Base-by-base conservation (phyloP, 2,888 invertebrate species). In the Chesias legatella region DNA sequence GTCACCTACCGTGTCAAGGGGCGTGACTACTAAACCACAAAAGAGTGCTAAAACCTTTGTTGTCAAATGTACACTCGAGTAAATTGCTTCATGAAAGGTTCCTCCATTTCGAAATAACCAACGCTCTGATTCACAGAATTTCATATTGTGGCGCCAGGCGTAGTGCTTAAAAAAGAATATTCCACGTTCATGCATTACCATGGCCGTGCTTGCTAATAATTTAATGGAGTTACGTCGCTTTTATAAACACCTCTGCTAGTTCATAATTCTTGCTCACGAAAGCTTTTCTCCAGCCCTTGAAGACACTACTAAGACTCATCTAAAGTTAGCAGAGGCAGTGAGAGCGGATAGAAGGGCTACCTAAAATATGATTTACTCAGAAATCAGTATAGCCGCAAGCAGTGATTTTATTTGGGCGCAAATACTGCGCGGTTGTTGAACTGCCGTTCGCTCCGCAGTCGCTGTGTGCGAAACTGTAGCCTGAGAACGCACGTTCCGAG, bases 211-310 rank as follows among this genome's bases (percentile, higher is more conserved):
- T 33, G 43, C 48, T 62, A 61, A 63, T 63, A 58, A 52, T 52
- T 51, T 53, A 63, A 68, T 62, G 59, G 58, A 58, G 40, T 51
- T 17, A 17, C 43, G 45, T 44, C 41, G 56, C 45, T 47, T 51
- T 33, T 49, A n/a, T 34, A 47, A 51, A 51, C 33, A 58, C 51
- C 53, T 53, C 48, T 53, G 56, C 57, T 53, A 52, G 48, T 47
- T 47, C 49, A 58, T 59, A 17, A 26, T 35, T 17, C 21, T 25
- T 13, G 8, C 25, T 17, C 13, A 10, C 25, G 37, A 38, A 35
- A 51, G 58, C 54, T 66, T 65, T 67, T 60, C 62, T 63, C 44
- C 53, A 55, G 52, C 54, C 43, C 53, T 57, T 42, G 42, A 48
- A 65, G 58, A 58, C 45, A 49, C 55, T 60, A 51, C 55, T 60